Evolutionary conservation across 2,888 invertebrate genomes (phyloP), one percentile per base, ranked within the genome.

Genomic region (Rhodophaea formosa): DNA sequence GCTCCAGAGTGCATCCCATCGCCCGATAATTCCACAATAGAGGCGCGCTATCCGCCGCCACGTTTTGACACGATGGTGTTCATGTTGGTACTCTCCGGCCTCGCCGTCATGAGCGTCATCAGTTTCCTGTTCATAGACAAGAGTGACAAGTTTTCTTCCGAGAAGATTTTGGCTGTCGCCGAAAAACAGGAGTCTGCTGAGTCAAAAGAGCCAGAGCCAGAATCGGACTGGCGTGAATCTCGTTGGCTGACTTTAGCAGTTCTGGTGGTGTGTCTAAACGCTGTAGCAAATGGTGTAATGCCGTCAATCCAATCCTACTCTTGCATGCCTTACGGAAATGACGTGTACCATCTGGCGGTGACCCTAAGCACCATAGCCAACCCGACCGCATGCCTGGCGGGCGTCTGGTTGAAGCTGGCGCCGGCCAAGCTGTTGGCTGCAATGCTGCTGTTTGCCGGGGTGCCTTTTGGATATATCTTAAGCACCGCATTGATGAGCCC

Each of bases 281-380:
- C 94, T 62, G 91, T 96, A 49, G 93, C 93, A 72, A 97, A 96
- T 82, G 96, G 96, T 54, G 92, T 96, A 68, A 92, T 97, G 65
- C 95, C 96, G 17, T 94, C 96, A 61, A 93, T 97, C 66, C 96
- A 96, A 84, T 94, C 96, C 46, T 97, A 94, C 81, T 95, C 97
- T 52, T 95, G 95, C 74, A 91, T 96, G 73, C 96, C 97, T 8
- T 97, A 97, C 84, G 96, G 97, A n/a, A 92, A 92, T 77, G 84
- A 89, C 51, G 93, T 95, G 0, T 97, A 96, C 86, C 97, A 97
- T 86, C 88, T 96, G 72, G 92, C 96, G 6, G 95, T 95, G 54
- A 93, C 95, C 57, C 88, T 97, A 65, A 93, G 95, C 66, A 94
- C 94, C 62, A 94, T 97, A 82, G 96, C 97, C 30, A 97, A 96